Evolutionary conservation across 1,140 invertebrate genomes (phyloP), one percentile per base, ranked within the genome.

Genomic region (Ephestia elutella): DNA sequence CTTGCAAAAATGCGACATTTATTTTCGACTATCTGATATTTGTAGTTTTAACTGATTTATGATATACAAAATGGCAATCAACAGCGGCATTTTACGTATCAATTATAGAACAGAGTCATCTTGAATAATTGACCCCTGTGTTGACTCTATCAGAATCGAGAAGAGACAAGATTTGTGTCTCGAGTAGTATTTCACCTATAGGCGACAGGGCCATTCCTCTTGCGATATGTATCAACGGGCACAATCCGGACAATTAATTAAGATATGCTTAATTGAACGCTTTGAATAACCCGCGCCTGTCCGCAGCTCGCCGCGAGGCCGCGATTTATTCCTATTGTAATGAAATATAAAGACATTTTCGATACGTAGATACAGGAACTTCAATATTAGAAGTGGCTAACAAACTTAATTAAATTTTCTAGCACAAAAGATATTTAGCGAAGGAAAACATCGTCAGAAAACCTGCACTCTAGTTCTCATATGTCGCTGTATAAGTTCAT

Each of bases 251-350:
- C 50, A 53, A 53, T 53, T 25, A 53, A 53, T 53, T 53, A 53
- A 53, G 50, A 53, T 53, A 53, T 53, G 50, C 50, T 21, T 53
- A 53, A 53, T 53, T 53, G 50, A 25, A 53, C 50, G 44, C 60
- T 54, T 57, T 62, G 38, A 62, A 65, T 56, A 58, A 28, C 20
- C 15, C 17, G 55, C 48, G 59, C 56, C 19, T 53, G 21, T 53
- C 50, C 50, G 11, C 50, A 25, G 17, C 9, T 5, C 13, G 50
- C 21, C 50, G 49, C 50, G 57, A 61, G 20, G 2, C 49, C 58
- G 58, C 59, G 60, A 59, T 61, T 60, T 49, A 32, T 53, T 35
- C 58, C 35, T 25, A 25, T 44, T 44, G n/a, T n/a, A 15, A 13
- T 10, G 13, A 44, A 44, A 17, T 15, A 9, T 5, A 13, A 11